phyloP scores from a whole-genome alignment of 2,888 invertebrate genomes.

The Polydrusus pterygomalis region DNA sequence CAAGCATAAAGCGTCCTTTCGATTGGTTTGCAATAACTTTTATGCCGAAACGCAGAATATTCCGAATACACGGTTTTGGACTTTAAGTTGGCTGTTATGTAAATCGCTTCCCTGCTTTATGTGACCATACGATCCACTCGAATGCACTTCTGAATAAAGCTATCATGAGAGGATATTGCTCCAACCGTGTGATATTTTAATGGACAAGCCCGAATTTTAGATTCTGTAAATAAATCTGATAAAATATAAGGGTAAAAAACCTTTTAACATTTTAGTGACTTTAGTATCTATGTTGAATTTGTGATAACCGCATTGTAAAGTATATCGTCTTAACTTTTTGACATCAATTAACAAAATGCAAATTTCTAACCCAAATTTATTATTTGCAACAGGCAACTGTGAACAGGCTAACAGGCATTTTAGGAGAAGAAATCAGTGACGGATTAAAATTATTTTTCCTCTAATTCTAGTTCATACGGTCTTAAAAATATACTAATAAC shows the following conservation, averaged over 20 bases:
- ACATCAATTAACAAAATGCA: too few species aligned
- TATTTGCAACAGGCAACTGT: too few species aligned
- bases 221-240: slow-evolving; percentile 50
- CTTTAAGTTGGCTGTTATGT: slow-evolving; percentile 48
- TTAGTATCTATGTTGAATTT: neutral
- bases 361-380: too few species aligned
- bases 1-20: slow-evolving; percentile 21
- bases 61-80: slow-evolving; percentile 53
- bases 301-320: neutral
- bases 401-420: too few species aligned
- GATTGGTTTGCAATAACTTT: slow-evolving; percentile 36
- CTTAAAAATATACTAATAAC: too few species aligned
- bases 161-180: slow-evolving; percentile 45
- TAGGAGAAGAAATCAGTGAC: too few species aligned
- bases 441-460: too few species aligned
- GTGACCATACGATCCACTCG: slow-evolving; percentile 51
- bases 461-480: too few species aligned
- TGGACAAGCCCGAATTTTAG: slow-evolving; percentile 50
- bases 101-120: slow-evolving; percentile 50
- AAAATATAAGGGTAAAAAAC: slow-evolving; percentile 41
- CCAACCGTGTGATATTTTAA: slow-evolving; percentile 54
- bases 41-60: slow-evolving; percentile 48
- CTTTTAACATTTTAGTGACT: slow-evolving; percentile 25
- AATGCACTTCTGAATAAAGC: slow-evolving; percentile 49
- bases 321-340: too few species aligned